phyloP scores from a whole-genome alignment of 2,888 invertebrate species.

The Psococerastis gibbosa region DNA sequence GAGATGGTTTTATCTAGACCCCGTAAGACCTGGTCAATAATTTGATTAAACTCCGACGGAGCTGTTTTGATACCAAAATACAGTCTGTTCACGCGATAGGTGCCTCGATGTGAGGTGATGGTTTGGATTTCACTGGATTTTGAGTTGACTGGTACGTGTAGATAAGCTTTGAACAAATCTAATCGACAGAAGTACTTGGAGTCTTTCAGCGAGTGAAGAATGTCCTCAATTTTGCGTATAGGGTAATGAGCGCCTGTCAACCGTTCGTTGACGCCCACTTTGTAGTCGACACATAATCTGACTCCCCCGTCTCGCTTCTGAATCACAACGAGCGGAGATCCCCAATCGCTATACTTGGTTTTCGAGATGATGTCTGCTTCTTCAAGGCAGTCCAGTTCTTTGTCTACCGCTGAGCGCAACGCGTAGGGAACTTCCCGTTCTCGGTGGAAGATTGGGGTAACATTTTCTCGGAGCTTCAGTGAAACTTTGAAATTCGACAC shows the following conservation, averaged over 20 bases:
- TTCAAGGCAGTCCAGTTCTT: neutral
- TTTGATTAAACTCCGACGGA: slow-evolving; percentile 9
- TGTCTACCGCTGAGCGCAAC: neutral
- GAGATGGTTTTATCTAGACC: neutral
- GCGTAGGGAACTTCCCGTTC: neutral
- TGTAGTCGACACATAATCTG: neutral
- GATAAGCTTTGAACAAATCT: slow-evolving; percentile 11
- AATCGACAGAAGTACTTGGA: neutral
- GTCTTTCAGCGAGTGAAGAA: no score
- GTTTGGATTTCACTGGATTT: slow-evolving; percentile 2
- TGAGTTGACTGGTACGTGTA: slow-evolving; percentile 2
- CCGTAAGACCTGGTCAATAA: slow-evolving; percentile 9
- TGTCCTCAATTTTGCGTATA: neutral
- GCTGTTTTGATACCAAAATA: slow-evolving; percentile 11
- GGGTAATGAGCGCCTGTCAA: neutral
- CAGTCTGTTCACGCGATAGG: slow-evolving; percentile 8
- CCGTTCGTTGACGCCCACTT: neutral
- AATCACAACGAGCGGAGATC: neutral
- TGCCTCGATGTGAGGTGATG: slow-evolving; percentile 9
- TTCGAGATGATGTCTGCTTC: neutral
- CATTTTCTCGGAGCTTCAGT: slow-evolving; percentile 2
- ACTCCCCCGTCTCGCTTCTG: neutral
- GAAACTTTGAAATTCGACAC: slow-evolving; percentile 2
- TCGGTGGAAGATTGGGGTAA: slow-evolving; percentile 5
- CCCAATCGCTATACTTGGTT: neutral